Evolutionary conservation across 2,888 invertebrate genomes (phyloP).

Genomic region (Polylopha cassiicola): DNA sequence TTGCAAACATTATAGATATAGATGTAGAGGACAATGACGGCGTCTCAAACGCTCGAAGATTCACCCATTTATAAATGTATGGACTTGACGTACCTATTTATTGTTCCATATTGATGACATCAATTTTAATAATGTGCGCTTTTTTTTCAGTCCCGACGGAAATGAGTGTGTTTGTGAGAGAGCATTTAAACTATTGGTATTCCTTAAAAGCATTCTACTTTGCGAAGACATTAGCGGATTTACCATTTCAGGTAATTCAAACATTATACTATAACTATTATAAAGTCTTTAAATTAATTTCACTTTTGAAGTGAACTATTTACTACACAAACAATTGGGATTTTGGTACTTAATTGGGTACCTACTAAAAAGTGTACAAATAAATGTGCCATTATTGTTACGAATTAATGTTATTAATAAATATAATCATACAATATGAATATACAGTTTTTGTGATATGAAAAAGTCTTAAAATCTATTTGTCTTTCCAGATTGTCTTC

Average conservation of each 20-base stretch:
- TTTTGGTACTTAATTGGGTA: too few species aligned
- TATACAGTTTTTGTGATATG: too few species aligned
- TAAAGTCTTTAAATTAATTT: too few species aligned
- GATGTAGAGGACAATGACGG: too few species aligned
- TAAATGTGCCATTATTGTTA: background rate
- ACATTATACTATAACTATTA: background rate
- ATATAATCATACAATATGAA: too few species aligned
- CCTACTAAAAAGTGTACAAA: too few species aligned
- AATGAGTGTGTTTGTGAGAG: constrained; percentile 95
- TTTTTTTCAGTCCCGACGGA: constrained; percentile 91
- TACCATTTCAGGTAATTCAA: constrained; percentile 92
- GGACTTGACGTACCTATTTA: too few species aligned
- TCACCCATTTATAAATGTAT: too few species aligned
- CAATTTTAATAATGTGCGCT: constrained; percentile 10
- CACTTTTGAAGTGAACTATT: too few species aligned
- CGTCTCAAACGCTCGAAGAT: too few species aligned
- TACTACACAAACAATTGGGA: too few species aligned
- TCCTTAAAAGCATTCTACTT: constrained; percentile 97
- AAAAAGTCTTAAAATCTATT: too few species aligned
- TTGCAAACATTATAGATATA: background rate
- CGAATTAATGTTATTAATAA: background rate
- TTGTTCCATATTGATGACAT: background rate
- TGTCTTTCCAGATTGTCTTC: constrained; percentile 84
- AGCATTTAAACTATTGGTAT: constrained; percentile 98
- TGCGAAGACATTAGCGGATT: constrained; percentile 96